These are phyloP conservation scores for Sthenelais limicola DNA, from an alignment of 2,888 invertebrate species.

Conservation along the genomic window DNA sequence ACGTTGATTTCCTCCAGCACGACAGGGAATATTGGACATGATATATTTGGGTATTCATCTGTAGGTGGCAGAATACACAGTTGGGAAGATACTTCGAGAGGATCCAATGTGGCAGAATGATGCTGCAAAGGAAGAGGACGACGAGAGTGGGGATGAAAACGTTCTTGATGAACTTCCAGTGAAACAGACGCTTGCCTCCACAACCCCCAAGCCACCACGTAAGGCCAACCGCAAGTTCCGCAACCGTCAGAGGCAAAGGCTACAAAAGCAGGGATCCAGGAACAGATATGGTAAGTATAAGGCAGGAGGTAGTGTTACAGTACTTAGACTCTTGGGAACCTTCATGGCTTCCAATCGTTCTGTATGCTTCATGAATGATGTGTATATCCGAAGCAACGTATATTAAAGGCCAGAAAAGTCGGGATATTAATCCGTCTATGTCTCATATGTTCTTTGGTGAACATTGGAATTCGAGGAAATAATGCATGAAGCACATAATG, in stretches of 20 bases:
- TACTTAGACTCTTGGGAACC: not conserved
- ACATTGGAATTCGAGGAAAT: too few relatives aligned
- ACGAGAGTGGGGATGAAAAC: constrained; percentile 17
- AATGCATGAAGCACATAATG: too few relatives aligned
- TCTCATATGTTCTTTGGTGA: too few relatives aligned
- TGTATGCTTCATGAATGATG: too few relatives aligned
- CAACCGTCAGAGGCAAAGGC: not conserved
- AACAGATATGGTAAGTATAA: not conserved
- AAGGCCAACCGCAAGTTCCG: not conserved
- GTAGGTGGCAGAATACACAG: constrained; percentile 4
- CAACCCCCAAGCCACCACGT: constrained; percentile 3
- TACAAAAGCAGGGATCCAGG: not conserved
- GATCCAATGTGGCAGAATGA: not conserved
- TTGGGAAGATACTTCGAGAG: constrained; percentile 11
- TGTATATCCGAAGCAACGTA: too few relatives aligned
- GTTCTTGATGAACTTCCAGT: not conserved
- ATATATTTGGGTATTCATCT: too few relatives aligned
- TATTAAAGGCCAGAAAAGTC: too few relatives aligned
- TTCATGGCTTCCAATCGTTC: not conserved
- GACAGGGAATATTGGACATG: too few relatives aligned
- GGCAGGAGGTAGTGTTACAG: not conserved
- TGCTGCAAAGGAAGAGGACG: not conserved
- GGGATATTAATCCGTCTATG: too few relatives aligned
- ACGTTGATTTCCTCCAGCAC: too few relatives aligned
- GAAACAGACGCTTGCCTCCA: not conserved